phyloP scores from a whole-genome alignment of 2,113 vertebrate genomes.

The Ceyx melanurus region DNA sequence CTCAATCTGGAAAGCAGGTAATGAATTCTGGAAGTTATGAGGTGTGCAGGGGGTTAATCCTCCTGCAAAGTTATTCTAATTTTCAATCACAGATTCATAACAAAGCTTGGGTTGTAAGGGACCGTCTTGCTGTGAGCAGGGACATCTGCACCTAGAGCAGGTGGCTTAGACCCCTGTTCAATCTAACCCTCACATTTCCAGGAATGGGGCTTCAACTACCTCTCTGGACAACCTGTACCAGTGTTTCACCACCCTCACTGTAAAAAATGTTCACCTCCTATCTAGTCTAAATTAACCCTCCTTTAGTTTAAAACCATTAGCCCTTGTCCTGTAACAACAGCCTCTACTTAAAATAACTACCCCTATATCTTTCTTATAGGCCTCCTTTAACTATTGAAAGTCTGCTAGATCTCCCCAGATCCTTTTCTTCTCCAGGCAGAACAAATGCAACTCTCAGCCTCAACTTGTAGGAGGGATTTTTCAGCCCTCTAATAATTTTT shows the following conservation, averaged over 20 bases:
- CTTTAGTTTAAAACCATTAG: not conserved
- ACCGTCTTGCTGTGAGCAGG: not conserved
- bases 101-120: not conserved
- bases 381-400: not conserved
- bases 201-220: not conserved
- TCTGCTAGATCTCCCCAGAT: accelerated
- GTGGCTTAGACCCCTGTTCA: not conserved
- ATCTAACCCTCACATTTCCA: not conserved
- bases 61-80: not conserved
- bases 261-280: not conserved
- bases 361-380: too few relatives aligned
- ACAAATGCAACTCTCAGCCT: not conserved
- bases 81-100: not conserved
- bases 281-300: not conserved
- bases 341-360: too few relatives aligned
- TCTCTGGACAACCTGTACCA: not conserved
- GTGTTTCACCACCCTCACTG: not conserved
- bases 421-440: not conserved
- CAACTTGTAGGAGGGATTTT: not conserved
- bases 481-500: not conserved
- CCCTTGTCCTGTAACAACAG: not conserved
- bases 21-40: not conserved
- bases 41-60: not conserved
- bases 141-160: not conserved
- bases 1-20: not conserved